Conservation (phyloP, 2,888 invertebrate species). For the Lobophora halterata region DNA sequence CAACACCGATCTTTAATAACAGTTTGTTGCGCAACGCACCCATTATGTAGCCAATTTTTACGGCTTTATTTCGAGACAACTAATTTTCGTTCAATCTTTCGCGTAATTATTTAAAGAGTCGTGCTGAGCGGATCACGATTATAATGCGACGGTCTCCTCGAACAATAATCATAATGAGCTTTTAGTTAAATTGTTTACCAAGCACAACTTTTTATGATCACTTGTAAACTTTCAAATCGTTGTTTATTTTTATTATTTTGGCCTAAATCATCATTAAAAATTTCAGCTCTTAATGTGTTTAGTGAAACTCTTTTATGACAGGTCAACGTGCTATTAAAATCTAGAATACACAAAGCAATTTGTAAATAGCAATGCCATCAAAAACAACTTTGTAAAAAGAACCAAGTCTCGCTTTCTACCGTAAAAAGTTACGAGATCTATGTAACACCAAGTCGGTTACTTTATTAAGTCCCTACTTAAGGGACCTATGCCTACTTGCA, state of each 20-base stretch:
- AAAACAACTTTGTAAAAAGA: no score
- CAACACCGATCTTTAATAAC: slow-evolving; percentile 40
- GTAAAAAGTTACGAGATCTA: no score
- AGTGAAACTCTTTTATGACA: slow-evolving; percentile 7
- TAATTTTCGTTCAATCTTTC: slow-evolving; percentile 63
- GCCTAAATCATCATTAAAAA: slow-evolving; percentile 22
- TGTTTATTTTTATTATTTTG: slow-evolving; percentile 43
- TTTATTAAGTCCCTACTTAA: no score
- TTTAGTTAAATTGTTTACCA: slow-evolving; percentile 47
- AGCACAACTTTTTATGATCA: slow-evolving; percentile 43
- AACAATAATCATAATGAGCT: slow-evolving; percentile 53
- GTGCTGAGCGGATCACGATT: slow-evolving; percentile 67
- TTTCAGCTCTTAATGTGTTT: slow-evolving; percentile 17
- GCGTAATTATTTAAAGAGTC: slow-evolving; percentile 62
- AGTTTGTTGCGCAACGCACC: slow-evolving; percentile 39
- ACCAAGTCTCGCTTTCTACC: no score
- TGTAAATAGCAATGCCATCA: no score
- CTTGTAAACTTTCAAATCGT: slow-evolving; percentile 43
- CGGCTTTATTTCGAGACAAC: slow-evolving; percentile 51
- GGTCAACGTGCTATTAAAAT: no score
- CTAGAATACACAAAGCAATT: no score
- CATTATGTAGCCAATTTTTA: slow-evolving; percentile 50
- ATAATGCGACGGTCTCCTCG: slow-evolving; percentile 54
- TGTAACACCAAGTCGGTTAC: no score
- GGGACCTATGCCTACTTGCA: no score